These are phyloP conservation scores for Gorsachius goisagi DNA, from an alignment of 2,113 vertebrate genomes.

Conservation along the genomic window DNA sequence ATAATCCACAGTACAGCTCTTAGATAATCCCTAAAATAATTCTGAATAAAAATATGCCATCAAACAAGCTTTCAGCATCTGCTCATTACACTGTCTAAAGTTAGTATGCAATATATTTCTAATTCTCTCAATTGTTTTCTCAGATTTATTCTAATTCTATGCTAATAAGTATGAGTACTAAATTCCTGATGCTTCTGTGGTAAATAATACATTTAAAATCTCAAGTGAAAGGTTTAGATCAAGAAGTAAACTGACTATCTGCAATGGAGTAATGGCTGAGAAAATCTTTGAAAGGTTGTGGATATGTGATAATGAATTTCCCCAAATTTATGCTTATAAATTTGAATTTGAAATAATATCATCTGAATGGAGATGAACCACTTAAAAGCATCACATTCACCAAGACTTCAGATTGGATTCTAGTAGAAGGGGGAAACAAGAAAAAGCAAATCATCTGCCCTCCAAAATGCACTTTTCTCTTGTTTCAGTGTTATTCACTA, in stretches of 20 bases:
- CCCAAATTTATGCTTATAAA: neutral
- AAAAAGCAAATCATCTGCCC: neutral
- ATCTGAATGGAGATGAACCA: neutral
- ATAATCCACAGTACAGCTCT: slow-evolving; percentile 50
- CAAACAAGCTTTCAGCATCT: slow-evolving; percentile 37
- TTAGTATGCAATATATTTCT: slow-evolving; percentile 3
- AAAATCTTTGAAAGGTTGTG: neutral
- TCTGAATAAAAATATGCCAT: slow-evolving; percentile 57
- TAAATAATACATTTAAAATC: slow-evolving; percentile 41
- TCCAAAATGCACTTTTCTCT: neutral
- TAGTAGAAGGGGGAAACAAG: neutral
- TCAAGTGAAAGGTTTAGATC: slow-evolving; percentile 19
- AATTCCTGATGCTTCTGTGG: neutral
- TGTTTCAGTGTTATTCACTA: neutral
- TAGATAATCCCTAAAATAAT: slow-evolving; percentile 64
- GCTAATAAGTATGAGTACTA: neutral
- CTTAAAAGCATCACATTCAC: neutral
- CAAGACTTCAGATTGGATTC: neutral
- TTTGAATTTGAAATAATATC: slow-evolving; percentile 23
- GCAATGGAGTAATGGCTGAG: neutral
- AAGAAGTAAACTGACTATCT: neutral
- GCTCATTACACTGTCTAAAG: neutral
- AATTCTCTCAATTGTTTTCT: slow-evolving; percentile 46
- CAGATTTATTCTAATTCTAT: slow-evolving; percentile 38
- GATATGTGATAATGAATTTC: neutral